Conservation (phyloP, 2,797 vertebrate species). For the Hemibagrus guttatus region DNA sequence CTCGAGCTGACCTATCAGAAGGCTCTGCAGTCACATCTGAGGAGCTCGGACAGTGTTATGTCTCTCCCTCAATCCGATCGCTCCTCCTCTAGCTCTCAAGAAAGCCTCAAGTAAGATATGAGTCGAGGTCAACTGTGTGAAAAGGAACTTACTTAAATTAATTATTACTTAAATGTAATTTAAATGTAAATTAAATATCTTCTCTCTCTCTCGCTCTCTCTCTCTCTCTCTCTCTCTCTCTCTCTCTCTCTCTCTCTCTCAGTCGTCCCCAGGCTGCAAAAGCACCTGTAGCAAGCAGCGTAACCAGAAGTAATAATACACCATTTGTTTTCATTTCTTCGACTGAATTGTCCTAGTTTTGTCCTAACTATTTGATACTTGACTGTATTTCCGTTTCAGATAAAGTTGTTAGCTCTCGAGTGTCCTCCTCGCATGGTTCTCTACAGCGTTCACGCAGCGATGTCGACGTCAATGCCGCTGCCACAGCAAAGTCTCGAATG, state of each 20-base stretch:
- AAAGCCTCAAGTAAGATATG: slow-evolving; percentile 90
- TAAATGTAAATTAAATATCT: neutral
- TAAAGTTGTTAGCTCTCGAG: slow-evolving; percentile 75
- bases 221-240: neutral
- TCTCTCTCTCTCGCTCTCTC: neutral
- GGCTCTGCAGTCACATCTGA: slow-evolving; percentile 88
- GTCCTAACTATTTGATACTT: neutral
- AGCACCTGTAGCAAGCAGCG: slow-evolving; percentile 53
- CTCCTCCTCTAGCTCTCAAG: slow-evolving; percentile 95
- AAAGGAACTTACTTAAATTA: too few species aligned
- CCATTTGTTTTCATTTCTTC: neutral
- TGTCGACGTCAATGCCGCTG: slow-evolving; percentile 91
- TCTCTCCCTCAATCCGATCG: slow-evolving; percentile 92
- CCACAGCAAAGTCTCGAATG: slow-evolving; percentile 88
- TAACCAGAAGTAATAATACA: slow-evolving; percentile 62
- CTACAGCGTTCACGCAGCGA: slow-evolving; percentile 96
- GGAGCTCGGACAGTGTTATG: slow-evolving; percentile 86
- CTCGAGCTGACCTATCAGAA: slow-evolving; percentile 95
- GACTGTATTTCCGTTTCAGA: slow-evolving; percentile 46
- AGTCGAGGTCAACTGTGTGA: neutral
- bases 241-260: slow-evolving; percentile 17
- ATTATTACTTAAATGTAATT: too few species aligned
- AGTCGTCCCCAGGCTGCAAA: slow-evolving; percentile 69
- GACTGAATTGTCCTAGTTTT: neutral
- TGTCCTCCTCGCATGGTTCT: slow-evolving; percentile 76